A percentile compares a stretch with the other conserved stretches of the same genome.
Evolutionary conservation across 2,113 vertebrate species (phyloP).

Genomic region (Azemiops feae): DNA sequence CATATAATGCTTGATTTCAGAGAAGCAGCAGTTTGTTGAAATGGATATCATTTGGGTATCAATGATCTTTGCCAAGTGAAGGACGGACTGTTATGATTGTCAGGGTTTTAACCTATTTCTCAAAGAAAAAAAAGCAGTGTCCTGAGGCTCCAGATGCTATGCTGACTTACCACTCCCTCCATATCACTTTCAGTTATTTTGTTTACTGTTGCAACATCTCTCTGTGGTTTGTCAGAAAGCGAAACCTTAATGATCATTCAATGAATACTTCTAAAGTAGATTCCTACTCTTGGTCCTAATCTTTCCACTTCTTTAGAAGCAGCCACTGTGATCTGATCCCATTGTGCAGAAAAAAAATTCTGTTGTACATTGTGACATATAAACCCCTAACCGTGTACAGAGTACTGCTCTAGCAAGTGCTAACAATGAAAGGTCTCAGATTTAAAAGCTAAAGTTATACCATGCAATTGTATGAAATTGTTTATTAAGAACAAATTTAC

Average conservation of each 20-base stretch:
- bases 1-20: constrained; percentile 22
- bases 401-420: not conserved
- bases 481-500: not conserved
- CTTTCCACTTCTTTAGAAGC: not conserved
- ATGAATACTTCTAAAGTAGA: not conserved
- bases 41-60: constrained; percentile 20
- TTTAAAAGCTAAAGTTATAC: not conserved
- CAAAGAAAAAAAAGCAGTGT: not conserved
- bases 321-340: not conserved
- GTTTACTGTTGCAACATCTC: not conserved
- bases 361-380: not conserved
- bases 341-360: not conserved
- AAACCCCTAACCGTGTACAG: not conserved
- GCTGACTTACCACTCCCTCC: not conserved
- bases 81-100: not conserved
- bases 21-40: constrained; percentile 35
- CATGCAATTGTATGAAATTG: not conserved
- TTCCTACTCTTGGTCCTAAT: not conserved
- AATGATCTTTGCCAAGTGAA: constrained; percentile 5
- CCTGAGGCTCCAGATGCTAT: not conserved
- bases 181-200: constrained; percentile 6
- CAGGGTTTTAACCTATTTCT: not conserved
- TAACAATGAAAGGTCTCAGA: not conserved
- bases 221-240: not conserved
- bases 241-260: not conserved